Evolutionary conservation across 2,888 invertebrate genomes (phyloP), one percentile per base, ranked within the genome.

Genomic region (Neoaliturus tenellus): DNA sequence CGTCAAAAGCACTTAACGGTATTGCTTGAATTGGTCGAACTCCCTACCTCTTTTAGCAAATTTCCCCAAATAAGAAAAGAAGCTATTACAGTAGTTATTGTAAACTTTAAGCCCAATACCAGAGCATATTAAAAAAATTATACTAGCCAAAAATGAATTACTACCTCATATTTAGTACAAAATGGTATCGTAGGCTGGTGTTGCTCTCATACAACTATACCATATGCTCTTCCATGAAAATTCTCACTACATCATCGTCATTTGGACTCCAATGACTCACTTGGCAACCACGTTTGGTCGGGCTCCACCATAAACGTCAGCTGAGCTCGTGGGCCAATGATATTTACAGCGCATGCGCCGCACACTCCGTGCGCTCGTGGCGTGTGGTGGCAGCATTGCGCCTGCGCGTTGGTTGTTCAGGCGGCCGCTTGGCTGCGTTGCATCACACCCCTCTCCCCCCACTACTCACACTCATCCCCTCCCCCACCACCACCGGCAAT

Each of bases 281-380:
- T 10, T 48, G 6, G 35, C 44, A 44, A 44, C 62, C 62, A 25
- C 3, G 2, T 31, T 28, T 62, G 62, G 62, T 28, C 31, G 48
- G 31, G 10, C 14, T 31, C 31, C 62, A 62, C 62, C 14, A 31
- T 62, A 28, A 62, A 62, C 62, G 62, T 62, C 62, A 14, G 62
- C 62, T 12, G 31, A 12, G 62, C 28, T 62, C 28, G 62, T 62
- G 28, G 62, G 62, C 62, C 62, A 62, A 2, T 28, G 28, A 28
- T 62, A 62, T 62, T 62, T 62, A 62, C 62, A 28, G 31, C 62
- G 62, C 62, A 62, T 62, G 62, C 62, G 62, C 14, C 62, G 14
- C 31, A 31, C 28, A 14, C 23, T 55, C 25, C 55, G 23, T 23
- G 25, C 8, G 8, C 12, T 51, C n/a, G n/a, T 51, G 51, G n/a